These are phyloP conservation scores for Notarius lentiginosus DNA, from an alignment of 2,113 vertebrate genomes.

Conservation along the genomic window DNA sequence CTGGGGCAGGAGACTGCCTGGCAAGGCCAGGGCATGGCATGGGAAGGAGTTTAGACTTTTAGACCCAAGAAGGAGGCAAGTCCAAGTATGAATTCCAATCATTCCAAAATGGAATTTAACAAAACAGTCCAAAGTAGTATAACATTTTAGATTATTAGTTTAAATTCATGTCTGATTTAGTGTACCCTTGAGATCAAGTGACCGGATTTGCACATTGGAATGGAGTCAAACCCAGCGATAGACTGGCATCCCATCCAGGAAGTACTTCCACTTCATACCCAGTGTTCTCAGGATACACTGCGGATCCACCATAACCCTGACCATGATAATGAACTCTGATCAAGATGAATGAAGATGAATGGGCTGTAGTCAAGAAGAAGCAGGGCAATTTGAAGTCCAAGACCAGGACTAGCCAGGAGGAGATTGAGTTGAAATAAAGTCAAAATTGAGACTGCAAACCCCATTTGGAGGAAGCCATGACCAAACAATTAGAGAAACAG, in stretches of 20 bases:
- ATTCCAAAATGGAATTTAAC: not conserved
- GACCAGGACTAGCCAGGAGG: not conserved
- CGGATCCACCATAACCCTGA: not conserved
- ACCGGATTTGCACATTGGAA: not conserved
- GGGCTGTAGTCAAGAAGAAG: not conserved
- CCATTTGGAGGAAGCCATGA: not conserved
- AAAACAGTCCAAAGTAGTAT: not conserved
- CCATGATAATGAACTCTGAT: not conserved
- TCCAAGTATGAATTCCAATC: not conserved
- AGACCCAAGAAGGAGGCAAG: not conserved
- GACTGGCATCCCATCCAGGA: not conserved
- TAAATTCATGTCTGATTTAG: constrained; percentile 5
- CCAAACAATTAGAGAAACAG: no score
- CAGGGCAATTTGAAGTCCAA: not conserved
- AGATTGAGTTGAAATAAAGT: not conserved
- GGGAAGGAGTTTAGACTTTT: no score
- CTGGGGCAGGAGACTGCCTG: no score
- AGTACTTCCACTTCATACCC: not conserved
- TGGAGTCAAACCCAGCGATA: not conserved
- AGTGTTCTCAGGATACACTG: not conserved
- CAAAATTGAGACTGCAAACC: not conserved
- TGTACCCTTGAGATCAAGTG: not conserved
- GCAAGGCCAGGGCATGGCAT: no score
- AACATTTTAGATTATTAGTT: not conserved
- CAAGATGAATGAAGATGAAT: not conserved